Evolutionary conservation across 1,140 invertebrate genomes (phyloP), one percentile per base, ranked within the genome.

Genomic region (Bombus confusus): DNA sequence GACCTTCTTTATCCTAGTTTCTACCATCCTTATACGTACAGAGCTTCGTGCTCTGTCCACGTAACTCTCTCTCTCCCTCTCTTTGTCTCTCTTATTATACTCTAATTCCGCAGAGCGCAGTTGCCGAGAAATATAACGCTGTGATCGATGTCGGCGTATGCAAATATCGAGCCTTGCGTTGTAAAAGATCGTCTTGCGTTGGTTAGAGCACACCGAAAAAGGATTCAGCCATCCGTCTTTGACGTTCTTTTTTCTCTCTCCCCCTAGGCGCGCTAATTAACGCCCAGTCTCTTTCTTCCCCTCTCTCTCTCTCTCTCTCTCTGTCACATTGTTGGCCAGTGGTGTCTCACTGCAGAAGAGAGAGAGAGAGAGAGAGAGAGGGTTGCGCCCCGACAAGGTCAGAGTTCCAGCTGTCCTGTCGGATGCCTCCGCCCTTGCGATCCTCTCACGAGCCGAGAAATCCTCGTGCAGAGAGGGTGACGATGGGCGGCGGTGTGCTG

Each of bases 311-410:
- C n/a, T n/a, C n/a, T 91, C 91, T 92, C 91, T 93, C 92, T 93
- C 91, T 93, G 93, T 94, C 94, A 91, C 93, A 93, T 93, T 93
- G 93, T 94, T 94, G 92, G 93, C 91, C 93, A 93, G 91, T 93
- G 92, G 92, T 94, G 92, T 94, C 92, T 94, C 94, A 93, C 92
- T 94, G 87, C 87, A 91, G 87, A 91, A 92, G 92, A 93, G 93
- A 94, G 93, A 93, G 93, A 92, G 91, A n/a, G n/a, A n/a, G n/a
- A 92, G 92, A 93, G 93, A 94, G 93, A 93, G 93, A 92, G 91
- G 88, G 91, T 92, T 91, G 87, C 75, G 87, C 75, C 86, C 90
- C 88, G 78, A 13, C 90, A 92, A 92, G 90, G 91, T 92, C 88
- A 93, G 80, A 82, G 64, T 86, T 87, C 87, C 91, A 92, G 92